Evolutionary conservation across 2,797 vertebrate species (phyloP), one percentile per base, ranked within the genome.

Genomic region (Pampus argenteus): DNA sequence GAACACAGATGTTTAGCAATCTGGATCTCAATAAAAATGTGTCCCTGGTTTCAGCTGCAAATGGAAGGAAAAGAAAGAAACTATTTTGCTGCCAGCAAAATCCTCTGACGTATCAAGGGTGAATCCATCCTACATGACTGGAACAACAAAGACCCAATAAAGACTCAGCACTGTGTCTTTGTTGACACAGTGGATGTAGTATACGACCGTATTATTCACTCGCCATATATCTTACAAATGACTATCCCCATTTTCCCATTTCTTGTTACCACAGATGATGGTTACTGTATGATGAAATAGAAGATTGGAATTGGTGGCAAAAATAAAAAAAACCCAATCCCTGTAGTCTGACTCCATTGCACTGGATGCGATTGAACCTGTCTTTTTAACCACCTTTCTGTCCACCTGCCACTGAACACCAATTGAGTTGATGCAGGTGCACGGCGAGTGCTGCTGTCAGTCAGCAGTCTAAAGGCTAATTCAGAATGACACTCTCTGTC

Each of bases 1-100:
- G 52, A 84, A 87, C 81, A 83, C 62, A 84, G 87, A 85, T 84
- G 87, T 81, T 90, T 86, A 86, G 74, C 87, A 91, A 91, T 92
- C 83, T 90, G 81, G 78, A 71, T 87, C 73, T 86, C 76, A 81
- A 70, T 86, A 81, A 89, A 89, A 92, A 83, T 55, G 38, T 71
- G 74, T 87, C 85, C 80, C 73, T 83, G 78, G 71, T 79, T 85
- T 79, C 64, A 63, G 65, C 72, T 61, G 78, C 82, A 89, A 92
- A 90, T 87, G 65, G 68, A 71, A 68, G 56, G 20, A 82, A 81
- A 81, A 87, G 25, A 74, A 87, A 64, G 62, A 79, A 83, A 73
- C 52, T 25, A 3, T 82, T 87, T 76, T 63, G 74, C 83, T 85
- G 60, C 63, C 57, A 75, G 60, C 78, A 81, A 85, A 89, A 83